phyloP scores from a whole-genome alignment of 2,888 invertebrate species.

The Dioctria rufipes region DNA sequence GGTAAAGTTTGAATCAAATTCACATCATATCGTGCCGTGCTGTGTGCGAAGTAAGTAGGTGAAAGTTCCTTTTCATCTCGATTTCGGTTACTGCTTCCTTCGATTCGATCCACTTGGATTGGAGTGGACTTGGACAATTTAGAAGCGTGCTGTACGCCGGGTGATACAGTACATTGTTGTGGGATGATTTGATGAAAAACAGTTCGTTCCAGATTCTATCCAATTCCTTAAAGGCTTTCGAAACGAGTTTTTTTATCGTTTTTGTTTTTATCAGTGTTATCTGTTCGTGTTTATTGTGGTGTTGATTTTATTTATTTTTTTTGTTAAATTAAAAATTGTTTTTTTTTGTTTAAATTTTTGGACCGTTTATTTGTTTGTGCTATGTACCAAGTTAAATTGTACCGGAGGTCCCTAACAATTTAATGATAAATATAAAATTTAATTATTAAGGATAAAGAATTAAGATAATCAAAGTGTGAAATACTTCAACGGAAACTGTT shows the following conservation, averaged over 20 bases:
- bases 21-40: background rate
- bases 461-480: background rate
- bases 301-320: background rate
- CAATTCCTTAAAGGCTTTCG: background rate
- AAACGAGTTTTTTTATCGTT: background rate
- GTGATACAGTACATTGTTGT: background rate
- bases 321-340: too few relatives aligned
- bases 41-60: background rate
- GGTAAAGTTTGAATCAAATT: background rate
- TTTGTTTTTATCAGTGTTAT: background rate
- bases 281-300: background rate
- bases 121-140: background rate
- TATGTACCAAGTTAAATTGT: background rate
- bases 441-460: background rate
- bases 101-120: background rate
- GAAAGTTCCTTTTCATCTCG: conserved; percentile 8
- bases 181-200: background rate
- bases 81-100: background rate
- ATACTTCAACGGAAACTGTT: background rate
- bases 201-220: background rate
- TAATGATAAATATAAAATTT: background rate
- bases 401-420: background rate
- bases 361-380: background rate
- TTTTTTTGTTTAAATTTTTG: too few relatives aligned
- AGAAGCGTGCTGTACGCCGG: conserved; percentile 7